phyloP scores from a whole-genome alignment of 2,797 vertebrate species.

The Scyliorhinus canicula region DNA sequence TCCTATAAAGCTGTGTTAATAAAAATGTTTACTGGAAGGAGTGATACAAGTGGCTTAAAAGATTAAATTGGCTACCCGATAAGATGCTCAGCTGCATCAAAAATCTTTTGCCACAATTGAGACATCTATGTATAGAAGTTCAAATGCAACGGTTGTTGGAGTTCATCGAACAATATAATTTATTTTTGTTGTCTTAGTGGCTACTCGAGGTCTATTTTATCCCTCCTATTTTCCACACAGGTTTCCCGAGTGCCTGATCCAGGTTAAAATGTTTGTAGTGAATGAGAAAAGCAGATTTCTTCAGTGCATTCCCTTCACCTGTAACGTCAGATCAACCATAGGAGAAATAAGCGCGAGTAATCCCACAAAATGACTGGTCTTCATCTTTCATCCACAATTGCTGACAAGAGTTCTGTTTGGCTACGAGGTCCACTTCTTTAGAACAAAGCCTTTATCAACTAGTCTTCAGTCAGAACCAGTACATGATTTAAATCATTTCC shows the following conservation, averaged over 20 bases:
- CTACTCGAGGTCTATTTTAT: background rate
- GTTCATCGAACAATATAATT: background rate
- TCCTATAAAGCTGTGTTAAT: background rate
- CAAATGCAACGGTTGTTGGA: background rate
- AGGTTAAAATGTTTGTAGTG: background rate
- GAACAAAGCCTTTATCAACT: background rate
- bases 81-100: background rate
- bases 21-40: background rate
- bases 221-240: background rate
- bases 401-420: background rate
- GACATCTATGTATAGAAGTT: background rate
- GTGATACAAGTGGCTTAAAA: background rate
- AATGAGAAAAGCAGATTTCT: background rate
- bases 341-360: background rate
- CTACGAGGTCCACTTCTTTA: conserved; percentile 13
- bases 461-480: conserved; percentile 4
- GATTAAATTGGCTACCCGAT: background rate
- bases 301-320: background rate
- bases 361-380: background rate
- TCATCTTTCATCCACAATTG: conserved; percentile 15
- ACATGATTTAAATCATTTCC: background rate
- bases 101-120: background rate
- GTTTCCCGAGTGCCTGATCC: background rate
- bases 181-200: background rate
- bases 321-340: background rate